These are phyloP conservation scores for Amiota minor DNA, from an alignment of 2,888 invertebrate genomes.

Conservation along the genomic window DNA sequence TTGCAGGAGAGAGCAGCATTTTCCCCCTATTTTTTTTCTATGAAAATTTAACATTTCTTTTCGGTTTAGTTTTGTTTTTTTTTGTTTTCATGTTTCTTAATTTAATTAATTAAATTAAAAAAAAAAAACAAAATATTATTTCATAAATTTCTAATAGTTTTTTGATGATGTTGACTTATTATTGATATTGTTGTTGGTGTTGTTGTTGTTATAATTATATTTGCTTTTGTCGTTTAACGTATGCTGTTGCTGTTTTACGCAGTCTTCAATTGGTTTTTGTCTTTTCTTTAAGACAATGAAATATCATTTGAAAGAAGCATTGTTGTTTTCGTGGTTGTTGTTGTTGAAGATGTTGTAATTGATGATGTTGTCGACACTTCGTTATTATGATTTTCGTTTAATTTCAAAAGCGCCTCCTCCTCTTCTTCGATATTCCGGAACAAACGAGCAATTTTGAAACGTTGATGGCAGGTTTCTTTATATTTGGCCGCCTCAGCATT, in stretches of 20 bases:
- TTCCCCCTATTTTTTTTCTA: not conserved
- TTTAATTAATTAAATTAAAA: not conserved
- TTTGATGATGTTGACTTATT: conserved; percentile 27
- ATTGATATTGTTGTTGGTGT: conserved; percentile 37
- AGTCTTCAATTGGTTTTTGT: not conserved
- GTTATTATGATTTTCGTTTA: conserved; percentile 44
- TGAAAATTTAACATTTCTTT: not conserved
- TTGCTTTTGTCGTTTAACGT: conserved; percentile 37
- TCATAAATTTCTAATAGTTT: not conserved
- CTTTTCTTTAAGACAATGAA: conserved; percentile 8
- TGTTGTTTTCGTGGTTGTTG: no score
- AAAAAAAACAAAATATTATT: no score
- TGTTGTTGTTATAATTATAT: conserved; percentile 42
- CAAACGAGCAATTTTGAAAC: conserved; percentile 86
- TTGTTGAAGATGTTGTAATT: conserved; percentile 37
- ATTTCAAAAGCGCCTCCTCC: conserved; percentile 56
- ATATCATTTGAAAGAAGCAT: not conserved
- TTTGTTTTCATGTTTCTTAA: conserved; percentile 8
- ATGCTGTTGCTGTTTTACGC: conserved; percentile 36
- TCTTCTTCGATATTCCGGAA: conserved; percentile 75
- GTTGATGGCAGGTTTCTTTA: conserved; percentile 81
- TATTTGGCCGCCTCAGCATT: conserved; percentile 81
- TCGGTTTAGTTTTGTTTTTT: conserved; percentile 24
- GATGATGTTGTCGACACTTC: conserved; percentile 33
- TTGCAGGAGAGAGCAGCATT: not conserved